These are phyloP conservation scores for Anarhynchus alexandrinus DNA, from an alignment of 2,113 vertebrate species.

Conservation along the genomic window DNA sequence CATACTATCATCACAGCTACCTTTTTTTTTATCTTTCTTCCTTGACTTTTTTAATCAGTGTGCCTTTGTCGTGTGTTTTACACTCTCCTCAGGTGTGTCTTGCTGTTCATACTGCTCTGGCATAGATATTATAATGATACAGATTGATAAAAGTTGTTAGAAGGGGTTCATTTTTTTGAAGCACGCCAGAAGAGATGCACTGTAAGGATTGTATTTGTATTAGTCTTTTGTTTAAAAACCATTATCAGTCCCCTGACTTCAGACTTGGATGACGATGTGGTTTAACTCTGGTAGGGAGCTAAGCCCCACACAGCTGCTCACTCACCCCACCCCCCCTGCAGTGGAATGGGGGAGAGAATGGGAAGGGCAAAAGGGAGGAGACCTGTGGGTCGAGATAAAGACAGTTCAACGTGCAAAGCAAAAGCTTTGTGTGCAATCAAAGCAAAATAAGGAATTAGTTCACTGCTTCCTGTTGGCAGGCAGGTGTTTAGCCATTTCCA, in stretches of 20 bases:
- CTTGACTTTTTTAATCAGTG: neutral
- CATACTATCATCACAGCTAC: neutral
- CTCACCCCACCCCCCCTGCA: neutral
- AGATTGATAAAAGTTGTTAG: neutral
- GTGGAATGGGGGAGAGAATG: neutral
- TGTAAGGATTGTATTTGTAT: neutral
- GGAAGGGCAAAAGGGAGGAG: neutral
- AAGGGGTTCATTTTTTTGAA: neutral
- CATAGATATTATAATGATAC: neutral
- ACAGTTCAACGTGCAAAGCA: neutral
- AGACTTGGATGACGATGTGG: neutral
- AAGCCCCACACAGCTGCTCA: neutral
- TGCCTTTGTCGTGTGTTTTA: neutral
- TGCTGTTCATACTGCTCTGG: neutral
- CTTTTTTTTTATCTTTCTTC: neutral
- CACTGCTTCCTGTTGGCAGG: neutral
- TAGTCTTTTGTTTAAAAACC: neutral
- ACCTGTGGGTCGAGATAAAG: too few species aligned
- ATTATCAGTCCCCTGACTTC: neutral
- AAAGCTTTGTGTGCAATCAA: fast-evolving
- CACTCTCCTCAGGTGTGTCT: neutral
- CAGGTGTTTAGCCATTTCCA: neutral
- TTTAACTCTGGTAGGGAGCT: neutral
- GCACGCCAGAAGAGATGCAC: neutral
- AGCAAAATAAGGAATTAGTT: neutral